Conservation (phyloP, 2,113 vertebrate genomes). For the Rhinopomastus cyanomelas region DNA sequence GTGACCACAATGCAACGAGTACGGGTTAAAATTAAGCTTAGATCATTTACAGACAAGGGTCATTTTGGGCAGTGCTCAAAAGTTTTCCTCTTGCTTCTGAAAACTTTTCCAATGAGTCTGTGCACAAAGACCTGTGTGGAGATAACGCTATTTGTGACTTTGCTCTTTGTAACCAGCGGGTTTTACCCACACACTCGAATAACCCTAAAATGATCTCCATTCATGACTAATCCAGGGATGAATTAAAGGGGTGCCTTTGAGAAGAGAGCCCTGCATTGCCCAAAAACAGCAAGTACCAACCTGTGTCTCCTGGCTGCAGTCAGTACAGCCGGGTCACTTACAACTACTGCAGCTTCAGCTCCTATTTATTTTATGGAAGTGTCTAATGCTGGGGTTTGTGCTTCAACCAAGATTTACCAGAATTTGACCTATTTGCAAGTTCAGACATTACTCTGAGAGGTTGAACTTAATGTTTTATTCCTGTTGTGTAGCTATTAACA, state of each 20-base stretch:
- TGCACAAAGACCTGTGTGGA: not conserved
- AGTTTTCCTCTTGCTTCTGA: not conserved
- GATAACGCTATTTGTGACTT: slow-evolving; percentile 6
- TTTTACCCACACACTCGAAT: not conserved
- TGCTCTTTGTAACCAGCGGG: not conserved
- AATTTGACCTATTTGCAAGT: not conserved
- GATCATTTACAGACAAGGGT: not conserved
- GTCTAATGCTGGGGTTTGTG: not conserved
- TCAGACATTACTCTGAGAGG: not conserved
- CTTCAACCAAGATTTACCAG: not conserved
- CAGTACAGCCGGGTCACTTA: not conserved
- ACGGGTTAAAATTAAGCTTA: not conserved
- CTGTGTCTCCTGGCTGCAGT: not conserved
- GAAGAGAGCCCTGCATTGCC: not conserved
- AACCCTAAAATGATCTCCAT: slow-evolving; percentile 19
- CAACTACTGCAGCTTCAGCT: not conserved
- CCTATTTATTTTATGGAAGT: not conserved
- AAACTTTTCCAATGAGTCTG: not conserved
- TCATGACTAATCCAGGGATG: not conserved
- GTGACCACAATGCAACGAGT: not conserved
- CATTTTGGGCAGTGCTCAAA: not conserved
- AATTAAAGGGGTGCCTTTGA: not conserved
- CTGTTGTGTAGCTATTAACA: not conserved
- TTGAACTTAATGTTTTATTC: not conserved
- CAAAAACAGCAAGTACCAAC: not conserved